phyloP scores from a whole-genome alignment of 2,113 vertebrate species.

The Haliaeetus leucogaster region DNA sequence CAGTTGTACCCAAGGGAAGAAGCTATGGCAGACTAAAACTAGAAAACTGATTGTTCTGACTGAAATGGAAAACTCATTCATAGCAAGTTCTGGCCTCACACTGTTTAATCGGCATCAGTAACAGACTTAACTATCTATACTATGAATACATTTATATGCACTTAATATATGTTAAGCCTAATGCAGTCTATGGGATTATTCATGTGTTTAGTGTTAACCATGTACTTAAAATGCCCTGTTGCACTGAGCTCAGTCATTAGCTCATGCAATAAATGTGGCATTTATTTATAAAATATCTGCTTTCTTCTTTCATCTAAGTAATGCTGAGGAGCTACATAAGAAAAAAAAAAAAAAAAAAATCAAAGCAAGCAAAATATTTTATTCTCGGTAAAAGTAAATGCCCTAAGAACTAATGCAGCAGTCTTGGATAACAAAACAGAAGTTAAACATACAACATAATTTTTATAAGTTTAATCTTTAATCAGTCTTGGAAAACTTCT shows the following conservation, averaged over 20 bases:
- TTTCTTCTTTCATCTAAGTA: background rate
- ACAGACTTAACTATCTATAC: background rate
- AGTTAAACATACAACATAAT: background rate
- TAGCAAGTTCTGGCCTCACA: background rate
- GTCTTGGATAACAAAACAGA: background rate
- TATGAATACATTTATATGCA: background rate
- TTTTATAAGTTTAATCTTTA: background rate
- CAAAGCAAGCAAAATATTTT: background rate
- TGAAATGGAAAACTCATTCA: background rate
- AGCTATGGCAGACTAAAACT: background rate
- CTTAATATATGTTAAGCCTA: background rate
- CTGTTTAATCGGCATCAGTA: background rate
- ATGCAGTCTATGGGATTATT: background rate
- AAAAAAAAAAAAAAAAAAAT: background rate
- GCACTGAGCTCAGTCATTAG: background rate
- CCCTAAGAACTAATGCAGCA: background rate
- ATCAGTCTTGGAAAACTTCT: background rate
- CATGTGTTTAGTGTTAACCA: background rate
- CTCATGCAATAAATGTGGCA: background rate
- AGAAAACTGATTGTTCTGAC: background rate
- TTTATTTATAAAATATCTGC: background rate
- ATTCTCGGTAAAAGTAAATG: background rate
- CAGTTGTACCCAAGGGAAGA: background rate
- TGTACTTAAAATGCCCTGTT: background rate
- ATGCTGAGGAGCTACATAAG: accelerated